Evolutionary conservation across 2,113 vertebrate species (phyloP).

Genomic region (Platycercus adscitus): DNA sequence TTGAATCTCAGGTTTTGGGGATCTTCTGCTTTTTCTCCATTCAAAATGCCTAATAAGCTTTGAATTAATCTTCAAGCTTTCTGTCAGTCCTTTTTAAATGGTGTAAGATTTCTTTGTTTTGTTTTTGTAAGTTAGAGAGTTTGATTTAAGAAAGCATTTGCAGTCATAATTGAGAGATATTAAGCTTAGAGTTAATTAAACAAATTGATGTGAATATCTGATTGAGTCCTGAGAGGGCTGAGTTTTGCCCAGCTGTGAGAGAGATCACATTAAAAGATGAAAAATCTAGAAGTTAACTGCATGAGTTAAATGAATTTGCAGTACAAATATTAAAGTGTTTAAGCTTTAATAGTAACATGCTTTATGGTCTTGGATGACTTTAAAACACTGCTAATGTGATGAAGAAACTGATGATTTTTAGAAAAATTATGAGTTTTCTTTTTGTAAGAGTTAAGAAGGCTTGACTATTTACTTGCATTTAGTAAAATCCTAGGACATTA

Average conservation of each 20-base stretch:
- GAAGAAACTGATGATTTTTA: not conserved
- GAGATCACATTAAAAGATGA: slow-evolving; percentile 21
- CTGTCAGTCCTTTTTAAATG: not conserved
- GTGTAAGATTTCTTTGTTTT: not conserved
- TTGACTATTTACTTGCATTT: not conserved
- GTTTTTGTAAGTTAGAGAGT: slow-evolving; percentile 30
- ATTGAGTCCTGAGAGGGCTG: slow-evolving; percentile 58
- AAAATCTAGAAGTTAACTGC: slow-evolving; percentile 37
- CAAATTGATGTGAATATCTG: slow-evolving; percentile 59
- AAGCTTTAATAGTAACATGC: not conserved
- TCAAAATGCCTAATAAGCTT: not conserved
- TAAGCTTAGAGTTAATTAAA: slow-evolving; percentile 65
- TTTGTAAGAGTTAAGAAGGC: not conserved
- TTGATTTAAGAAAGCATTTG: slow-evolving; percentile 64
- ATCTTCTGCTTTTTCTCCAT: not conserved
- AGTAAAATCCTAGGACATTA: not conserved
- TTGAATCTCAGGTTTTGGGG: not conserved
- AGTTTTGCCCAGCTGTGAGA: slow-evolving; percentile 56
- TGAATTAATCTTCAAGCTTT: not conserved
- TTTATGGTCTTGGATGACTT: not conserved
- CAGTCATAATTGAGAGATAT: slow-evolving; percentile 52
- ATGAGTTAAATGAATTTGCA: not conserved
- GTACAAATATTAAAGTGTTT: not conserved
- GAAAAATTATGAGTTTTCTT: not conserved
- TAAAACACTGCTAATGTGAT: not conserved